Conservation (phyloP, 2,888 invertebrate species). For the Malacosoma neustria region DNA sequence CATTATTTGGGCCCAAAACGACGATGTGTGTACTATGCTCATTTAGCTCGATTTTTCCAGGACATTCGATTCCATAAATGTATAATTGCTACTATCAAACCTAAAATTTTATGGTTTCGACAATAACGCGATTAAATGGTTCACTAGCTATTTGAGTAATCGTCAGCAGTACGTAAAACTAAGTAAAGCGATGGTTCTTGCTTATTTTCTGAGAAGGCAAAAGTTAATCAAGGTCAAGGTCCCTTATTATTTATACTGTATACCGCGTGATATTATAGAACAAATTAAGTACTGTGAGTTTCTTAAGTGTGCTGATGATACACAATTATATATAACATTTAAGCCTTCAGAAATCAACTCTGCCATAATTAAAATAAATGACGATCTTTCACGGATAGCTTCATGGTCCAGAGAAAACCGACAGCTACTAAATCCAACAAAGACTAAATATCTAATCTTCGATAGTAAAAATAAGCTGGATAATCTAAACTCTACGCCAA, state of each 20-base stretch:
- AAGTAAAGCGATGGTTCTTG: background rate
- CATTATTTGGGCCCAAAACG: constrained; percentile 9
- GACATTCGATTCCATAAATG: constrained; percentile 11
- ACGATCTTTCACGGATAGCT: background rate
- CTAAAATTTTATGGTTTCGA: constrained; percentile 4
- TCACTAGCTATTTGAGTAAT: constrained; percentile 6
- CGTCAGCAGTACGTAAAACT: constrained; percentile 1
- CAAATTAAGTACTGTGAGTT: background rate
- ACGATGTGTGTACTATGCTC: constrained; percentile 8
- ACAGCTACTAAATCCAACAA: background rate
- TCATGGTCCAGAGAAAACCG: background rate
- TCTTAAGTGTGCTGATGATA: background rate
- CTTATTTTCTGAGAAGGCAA: background rate
- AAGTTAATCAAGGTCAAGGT: background rate
- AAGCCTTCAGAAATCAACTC: background rate
- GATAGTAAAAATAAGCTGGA: no score
- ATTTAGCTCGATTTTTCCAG: constrained; percentile 12
- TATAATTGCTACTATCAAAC: constrained; percentile 6
- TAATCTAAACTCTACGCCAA: no score
- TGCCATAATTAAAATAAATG: background rate
- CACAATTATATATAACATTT: background rate
- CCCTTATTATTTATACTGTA: background rate
- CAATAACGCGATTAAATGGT: constrained; percentile 4
- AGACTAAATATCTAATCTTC: no score
- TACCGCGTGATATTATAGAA: background rate